Evolutionary conservation across 2,888 invertebrate species (phyloP).

Genomic region (Spodoptera littoralis): DNA sequence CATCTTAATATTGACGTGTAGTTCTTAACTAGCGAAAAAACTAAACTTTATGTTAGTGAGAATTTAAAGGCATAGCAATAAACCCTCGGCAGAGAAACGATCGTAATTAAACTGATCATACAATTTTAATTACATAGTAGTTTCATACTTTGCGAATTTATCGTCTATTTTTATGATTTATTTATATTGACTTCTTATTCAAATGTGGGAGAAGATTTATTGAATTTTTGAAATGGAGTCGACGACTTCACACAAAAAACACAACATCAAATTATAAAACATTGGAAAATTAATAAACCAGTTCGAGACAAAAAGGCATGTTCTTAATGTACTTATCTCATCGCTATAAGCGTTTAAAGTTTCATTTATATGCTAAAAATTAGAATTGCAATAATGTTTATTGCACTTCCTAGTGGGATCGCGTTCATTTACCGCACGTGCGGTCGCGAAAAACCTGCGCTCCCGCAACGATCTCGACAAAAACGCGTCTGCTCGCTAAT

Average conservation of each 20-base stretch:
- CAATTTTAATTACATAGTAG: slow-evolving; percentile 51
- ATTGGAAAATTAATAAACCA: slow-evolving; percentile 2
- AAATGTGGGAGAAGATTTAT: slow-evolving; percentile 34
- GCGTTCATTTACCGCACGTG: slow-evolving; percentile 37
- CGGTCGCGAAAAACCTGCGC: slow-evolving; percentile 54
- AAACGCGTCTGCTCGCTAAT: slow-evolving; percentile 82
- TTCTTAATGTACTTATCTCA: not conserved
- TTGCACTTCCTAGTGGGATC: slow-evolving; percentile 27
- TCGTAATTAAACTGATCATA: slow-evolving; percentile 52
- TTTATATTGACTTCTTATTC: slow-evolving; percentile 41
- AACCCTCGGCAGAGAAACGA: slow-evolving; percentile 20
- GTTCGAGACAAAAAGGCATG: slow-evolving; percentile 1
- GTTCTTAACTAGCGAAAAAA: slow-evolving; percentile 43
- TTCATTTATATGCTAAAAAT: not conserved
- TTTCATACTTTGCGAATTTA: slow-evolving; percentile 40
- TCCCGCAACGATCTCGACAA: slow-evolving; percentile 59
- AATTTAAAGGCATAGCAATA: slow-evolving; percentile 28
- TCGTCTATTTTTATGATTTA: slow-evolving; percentile 50
- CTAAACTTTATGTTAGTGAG: slow-evolving; percentile 16
- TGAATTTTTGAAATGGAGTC: slow-evolving; percentile 26
- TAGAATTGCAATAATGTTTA: slow-evolving; percentile 17
- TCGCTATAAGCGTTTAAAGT: not conserved
- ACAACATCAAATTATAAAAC: slow-evolving; percentile 2
- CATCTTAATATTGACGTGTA: slow-evolving; percentile 49
- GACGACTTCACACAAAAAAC: slow-evolving; percentile 37